Evolutionary conservation across 2,797 vertebrate species (phyloP).

Genomic region (Pipistrellus nathusii): DNA sequence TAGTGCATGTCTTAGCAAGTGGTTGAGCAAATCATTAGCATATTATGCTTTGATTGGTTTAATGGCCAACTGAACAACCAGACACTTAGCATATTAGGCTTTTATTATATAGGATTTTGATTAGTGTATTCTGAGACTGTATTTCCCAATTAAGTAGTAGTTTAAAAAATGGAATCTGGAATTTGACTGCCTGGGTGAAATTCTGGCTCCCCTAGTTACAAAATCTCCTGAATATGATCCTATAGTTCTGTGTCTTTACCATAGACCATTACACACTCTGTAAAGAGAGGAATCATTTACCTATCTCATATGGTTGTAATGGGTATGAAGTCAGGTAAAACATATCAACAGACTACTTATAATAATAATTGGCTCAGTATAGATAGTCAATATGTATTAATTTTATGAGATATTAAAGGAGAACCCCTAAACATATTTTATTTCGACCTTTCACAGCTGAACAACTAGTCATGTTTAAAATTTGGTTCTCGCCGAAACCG

Average conservation of each 20-base stretch:
- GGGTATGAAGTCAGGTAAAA: conserved; percentile 28
- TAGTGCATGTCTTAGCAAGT: too few species aligned
- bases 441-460: not conserved
- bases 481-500: not conserved
- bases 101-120: not conserved
- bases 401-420: conserved; percentile 8
- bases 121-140: conserved; percentile 12
- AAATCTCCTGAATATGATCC: not conserved
- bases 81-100: too few species aligned
- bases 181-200: not conserved
- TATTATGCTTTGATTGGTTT: too few species aligned
- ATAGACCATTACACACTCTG: not conserved
- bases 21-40: too few species aligned
- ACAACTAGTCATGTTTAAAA: not conserved
- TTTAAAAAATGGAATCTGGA: not conserved
- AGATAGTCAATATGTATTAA: not conserved
- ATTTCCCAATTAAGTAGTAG: not conserved
- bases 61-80: too few species aligned
- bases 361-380: not conserved
- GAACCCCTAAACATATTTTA: not conserved
- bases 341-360: not conserved
- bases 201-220: not conserved
- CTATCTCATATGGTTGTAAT: not conserved
- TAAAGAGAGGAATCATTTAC: conserved; percentile 7
- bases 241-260: not conserved